These are phyloP conservation scores for Dreissena polymorpha DNA, from an alignment of 1,140 invertebrate genomes.

Conservation along the genomic window DNA sequence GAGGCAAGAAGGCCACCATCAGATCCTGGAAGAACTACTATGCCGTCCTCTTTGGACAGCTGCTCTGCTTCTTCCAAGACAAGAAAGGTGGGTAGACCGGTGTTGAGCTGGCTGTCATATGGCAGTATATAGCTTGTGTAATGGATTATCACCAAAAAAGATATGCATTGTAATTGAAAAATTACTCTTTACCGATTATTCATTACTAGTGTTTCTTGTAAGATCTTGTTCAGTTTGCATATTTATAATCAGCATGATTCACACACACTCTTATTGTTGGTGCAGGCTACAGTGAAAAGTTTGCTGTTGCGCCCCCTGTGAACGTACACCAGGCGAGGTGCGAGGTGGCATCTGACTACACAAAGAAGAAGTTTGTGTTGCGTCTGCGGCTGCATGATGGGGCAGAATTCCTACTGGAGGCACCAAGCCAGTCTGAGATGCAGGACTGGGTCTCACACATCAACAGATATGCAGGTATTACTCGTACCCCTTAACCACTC, in stretches of 20 bases:
- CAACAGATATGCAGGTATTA: slow-evolving; percentile 91
- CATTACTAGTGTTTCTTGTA: no score
- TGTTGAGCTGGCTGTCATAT: no score
- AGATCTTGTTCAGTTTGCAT: no score
- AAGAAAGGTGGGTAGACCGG: slow-evolving; percentile 92
- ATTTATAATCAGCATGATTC: no score
- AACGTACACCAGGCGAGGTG: slow-evolving; percentile 93
- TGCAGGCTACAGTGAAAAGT: slow-evolving; percentile 86
- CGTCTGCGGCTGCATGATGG: slow-evolving; percentile 91
- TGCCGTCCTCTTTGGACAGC: slow-evolving; percentile 96
- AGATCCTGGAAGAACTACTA: slow-evolving; percentile 98
- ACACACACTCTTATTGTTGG: no score
- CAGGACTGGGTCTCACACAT: slow-evolving; percentile 97
- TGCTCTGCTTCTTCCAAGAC: slow-evolving; percentile 99
- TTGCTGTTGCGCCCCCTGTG: slow-evolving; percentile 94
- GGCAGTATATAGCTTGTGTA: no score
- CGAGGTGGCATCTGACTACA: slow-evolving; percentile 93
- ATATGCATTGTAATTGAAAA: no score
- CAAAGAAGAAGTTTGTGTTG: slow-evolving; percentile 96
- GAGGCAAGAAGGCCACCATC: slow-evolving; percentile 95
- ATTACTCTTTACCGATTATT: no score
- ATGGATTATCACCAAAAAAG: no score
- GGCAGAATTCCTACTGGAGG: slow-evolving; percentile 94
- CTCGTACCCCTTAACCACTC: neutral
- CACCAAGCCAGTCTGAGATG: slow-evolving; percentile 88